Evolutionary conservation across 2,113 vertebrate genomes (phyloP), one percentile per base, ranked within the genome.

Genomic region (Egretta garzetta): DNA sequence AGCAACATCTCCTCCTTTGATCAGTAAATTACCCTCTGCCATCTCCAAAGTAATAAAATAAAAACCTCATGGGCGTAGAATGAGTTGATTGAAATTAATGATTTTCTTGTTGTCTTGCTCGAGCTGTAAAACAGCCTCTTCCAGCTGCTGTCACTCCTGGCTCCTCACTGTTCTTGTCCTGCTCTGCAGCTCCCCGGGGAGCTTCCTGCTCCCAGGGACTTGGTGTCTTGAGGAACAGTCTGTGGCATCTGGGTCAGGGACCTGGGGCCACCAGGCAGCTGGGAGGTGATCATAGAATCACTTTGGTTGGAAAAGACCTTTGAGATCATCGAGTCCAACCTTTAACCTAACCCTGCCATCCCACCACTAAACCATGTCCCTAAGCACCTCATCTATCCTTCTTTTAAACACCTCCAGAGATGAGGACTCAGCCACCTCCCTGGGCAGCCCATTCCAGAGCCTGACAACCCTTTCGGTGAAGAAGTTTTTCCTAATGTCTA

Each of bases 1-100:
- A 80, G 82, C 71, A 91, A 47, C 74, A 12, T 58, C 67, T 71
- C 53, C 58, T 85, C 27, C 72, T 96, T 62, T 70, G 80, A 62
- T 91, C 23, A 12, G 91, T 97, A 92, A 95, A 96, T 96, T 90
- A 62, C 53, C 70, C 82, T 96, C 74, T 94, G 82, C 89, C 66
- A 24, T 23, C 77, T 85, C 73, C 58, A 22, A 62, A 90, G 82
- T 67, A 94, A 96, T 91, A 52, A 94, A 94, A 91, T 63, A 81
- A 96, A 94, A 88, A n/a, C 67, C 83, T 95, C 53, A 21, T n/a
- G 80, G 88, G 70, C 1, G 19, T 86, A 15, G 41, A 70, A 32
- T 22, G 80, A 72, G 75, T 74, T 74, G 90, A 86, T 83, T 64
- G 85, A 86, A 93, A 94, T 50, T 27, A 89, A 92, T 87, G 77